A percentile compares a stretch with the other conserved stretches of the same genome.
Conservation (phyloP, 2,797 vertebrate species). For the Delichon dasypus region DNA sequence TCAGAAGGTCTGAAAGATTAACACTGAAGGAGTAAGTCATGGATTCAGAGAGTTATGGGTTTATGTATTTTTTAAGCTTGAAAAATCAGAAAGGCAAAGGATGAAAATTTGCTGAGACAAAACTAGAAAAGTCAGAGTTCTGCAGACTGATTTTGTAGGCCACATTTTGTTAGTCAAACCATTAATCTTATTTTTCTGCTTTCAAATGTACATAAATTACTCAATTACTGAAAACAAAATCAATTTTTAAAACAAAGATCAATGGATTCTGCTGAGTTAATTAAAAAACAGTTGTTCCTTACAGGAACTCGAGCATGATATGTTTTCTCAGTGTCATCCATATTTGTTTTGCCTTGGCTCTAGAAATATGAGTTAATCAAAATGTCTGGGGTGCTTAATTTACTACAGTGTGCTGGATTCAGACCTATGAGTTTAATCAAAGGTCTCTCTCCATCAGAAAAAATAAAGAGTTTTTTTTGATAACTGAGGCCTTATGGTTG, state of each 20-base stretch:
- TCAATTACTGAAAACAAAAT: not conserved
- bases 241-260: not conserved
- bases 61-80: not conserved
- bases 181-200: not conserved
- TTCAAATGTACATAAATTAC: not conserved
- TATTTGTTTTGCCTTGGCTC: slow-evolving; percentile 23
- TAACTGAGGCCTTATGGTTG: not conserved
- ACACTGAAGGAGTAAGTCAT: fast-evolving
- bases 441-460: not conserved
- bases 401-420: not conserved
- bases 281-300: not conserved
- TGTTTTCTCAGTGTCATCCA: not conserved
- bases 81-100: not conserved
- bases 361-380: slow-evolving; percentile 37
- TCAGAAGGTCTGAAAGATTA: not conserved
- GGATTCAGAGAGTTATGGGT: not conserved
- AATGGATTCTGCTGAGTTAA: not conserved
- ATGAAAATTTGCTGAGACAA: not conserved
- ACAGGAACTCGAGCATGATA: not conserved
- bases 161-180: not conserved
- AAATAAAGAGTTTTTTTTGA: not conserved
- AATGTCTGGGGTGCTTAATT: slow-evolving; percentile 6
- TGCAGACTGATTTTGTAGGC: not conserved
- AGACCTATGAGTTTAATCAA: slow-evolving; percentile 33
- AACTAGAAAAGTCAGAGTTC: not conserved